Evolutionary conservation across 2,113 vertebrate genomes (phyloP), one percentile per base, ranked within the genome.

Genomic region (Mastomys coucha): DNA sequence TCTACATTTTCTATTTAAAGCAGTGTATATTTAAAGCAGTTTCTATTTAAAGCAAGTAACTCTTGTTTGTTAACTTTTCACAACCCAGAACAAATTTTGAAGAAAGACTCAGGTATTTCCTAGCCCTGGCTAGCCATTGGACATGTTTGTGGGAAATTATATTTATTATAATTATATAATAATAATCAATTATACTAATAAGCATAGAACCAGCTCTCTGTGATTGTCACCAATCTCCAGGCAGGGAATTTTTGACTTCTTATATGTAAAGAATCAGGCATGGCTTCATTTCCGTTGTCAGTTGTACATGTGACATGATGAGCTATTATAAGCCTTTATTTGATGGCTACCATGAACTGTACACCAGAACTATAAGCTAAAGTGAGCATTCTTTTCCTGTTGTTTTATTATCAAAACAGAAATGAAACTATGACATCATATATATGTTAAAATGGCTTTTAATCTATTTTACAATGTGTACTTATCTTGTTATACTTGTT

Each of bases 221-320:
- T 86, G 5, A 8, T 5, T 49, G 3, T 20, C 26, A 67, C 63
- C 42, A 86, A 12, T 65, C 16, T 9, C 26, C 19, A 31, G 39
- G 8, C 14, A 85, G 14, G 16, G 17, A 9, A 45, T 86, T 7
- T 28, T 86, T 1, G 2, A 49, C 5, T 11, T 45, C 42, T 13
- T 20, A 31, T 6, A 8, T 86, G 28, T 49, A 33, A 45, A 85
- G 82, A 45, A 16, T 5, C 8, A 86, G 42, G 17, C 2, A 31
- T 12, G 14, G 1, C 6, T 49, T 67, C 14, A 33, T 49, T 63
- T 45, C 2, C 1, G 3, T 65, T 42, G 0, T 58, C 2, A 5
- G 1, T 28, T 42, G 58, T 31, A 45, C n/a, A 65, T 42, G n/a
- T 33, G 60, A 45, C 20, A 86, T 67, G 39, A 33, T 17, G 56